Percentiles rank a stretch among this genome's conserved stretches.
Conservation (phyloP, 2,888 invertebrate species). For the Urechis unicinctus region DNA sequence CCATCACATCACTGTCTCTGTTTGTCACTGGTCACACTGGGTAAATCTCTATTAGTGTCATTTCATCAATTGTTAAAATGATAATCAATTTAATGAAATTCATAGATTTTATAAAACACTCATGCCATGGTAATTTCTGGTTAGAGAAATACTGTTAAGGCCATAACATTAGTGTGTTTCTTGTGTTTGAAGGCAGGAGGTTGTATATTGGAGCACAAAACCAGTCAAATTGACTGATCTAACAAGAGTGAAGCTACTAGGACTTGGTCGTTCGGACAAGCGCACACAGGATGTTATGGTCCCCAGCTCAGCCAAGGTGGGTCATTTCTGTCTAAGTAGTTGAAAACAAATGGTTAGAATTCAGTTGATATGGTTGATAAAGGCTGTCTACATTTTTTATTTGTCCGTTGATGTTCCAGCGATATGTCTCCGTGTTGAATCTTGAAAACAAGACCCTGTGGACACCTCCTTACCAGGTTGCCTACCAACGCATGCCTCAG, state of each 20-base stretch:
- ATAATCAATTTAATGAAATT: neutral
- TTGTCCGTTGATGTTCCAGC: conserved; percentile 25
- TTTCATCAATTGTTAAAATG: too few relatives aligned
- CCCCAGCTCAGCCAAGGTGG: conserved; percentile 19
- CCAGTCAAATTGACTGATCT: conserved; percentile 24
- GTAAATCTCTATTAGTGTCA: conserved; percentile 4
- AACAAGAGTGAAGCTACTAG: conserved; percentile 29
- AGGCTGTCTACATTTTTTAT: neutral
- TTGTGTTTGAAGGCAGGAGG: neutral
- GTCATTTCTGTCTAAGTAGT: too few relatives aligned
- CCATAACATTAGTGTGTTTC: too few relatives aligned
- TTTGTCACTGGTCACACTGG: conserved; percentile 37
- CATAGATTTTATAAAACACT: neutral
- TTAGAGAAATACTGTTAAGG: too few relatives aligned
- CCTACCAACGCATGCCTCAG: neutral
- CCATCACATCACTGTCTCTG: conserved; percentile 34
- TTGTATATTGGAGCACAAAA: conserved; percentile 8
- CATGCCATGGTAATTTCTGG: conserved; percentile 12
- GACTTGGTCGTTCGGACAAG: conserved; percentile 34
- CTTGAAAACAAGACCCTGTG: conserved; percentile 30
- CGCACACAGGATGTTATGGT: conserved; percentile 29
- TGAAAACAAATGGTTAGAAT: neutral
- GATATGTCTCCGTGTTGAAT: conserved; percentile 37
- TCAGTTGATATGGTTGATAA: neutral
- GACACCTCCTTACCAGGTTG: conserved; percentile 40